Percentiles rank a stretch among this genome's conserved stretches.
phyloP scores from a whole-genome alignment of 2,797 vertebrate genomes.

The Manis crassicaudata region DNA sequence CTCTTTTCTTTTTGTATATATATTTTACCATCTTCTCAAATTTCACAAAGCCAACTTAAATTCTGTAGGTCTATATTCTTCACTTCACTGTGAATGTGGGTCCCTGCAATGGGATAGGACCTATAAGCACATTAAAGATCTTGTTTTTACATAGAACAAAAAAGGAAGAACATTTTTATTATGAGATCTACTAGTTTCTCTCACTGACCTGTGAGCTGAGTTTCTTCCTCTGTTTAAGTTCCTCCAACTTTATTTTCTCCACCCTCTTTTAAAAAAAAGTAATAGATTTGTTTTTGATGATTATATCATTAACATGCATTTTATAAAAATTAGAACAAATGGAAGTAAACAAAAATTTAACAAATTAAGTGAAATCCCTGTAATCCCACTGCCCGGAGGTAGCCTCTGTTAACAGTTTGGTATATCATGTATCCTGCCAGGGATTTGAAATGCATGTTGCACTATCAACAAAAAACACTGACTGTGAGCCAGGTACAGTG shows the following conservation, averaged over 20 bases:
- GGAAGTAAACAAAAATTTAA: background rate
- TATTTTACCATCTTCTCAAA: background rate
- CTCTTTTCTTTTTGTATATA: background rate
- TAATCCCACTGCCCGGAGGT: background rate
- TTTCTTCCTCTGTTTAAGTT: background rate
- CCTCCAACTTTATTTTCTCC: background rate
- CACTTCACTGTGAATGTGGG: background rate
- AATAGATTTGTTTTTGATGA: conserved; percentile 6
- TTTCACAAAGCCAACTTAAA: background rate
- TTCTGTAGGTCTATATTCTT: background rate
- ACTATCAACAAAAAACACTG: background rate
- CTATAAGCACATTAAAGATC: background rate
- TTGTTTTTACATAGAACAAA: background rate
- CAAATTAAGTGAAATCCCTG: background rate
- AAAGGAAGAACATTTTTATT: background rate
- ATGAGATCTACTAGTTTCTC: conserved; percentile 4
- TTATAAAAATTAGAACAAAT: background rate
- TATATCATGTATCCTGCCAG: background rate
- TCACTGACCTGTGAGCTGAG: background rate
- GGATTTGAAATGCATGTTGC: background rate
- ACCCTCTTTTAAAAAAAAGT: background rate
- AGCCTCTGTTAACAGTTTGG: background rate
- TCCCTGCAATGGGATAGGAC: background rate
- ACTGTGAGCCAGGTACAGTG: background rate
- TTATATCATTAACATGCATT: background rate